Percentiles rank a stretch among this genome's conserved stretches.
phyloP scores from a whole-genome alignment of 2,113 vertebrate species.

The Chaetodon trifascialis region DNA sequence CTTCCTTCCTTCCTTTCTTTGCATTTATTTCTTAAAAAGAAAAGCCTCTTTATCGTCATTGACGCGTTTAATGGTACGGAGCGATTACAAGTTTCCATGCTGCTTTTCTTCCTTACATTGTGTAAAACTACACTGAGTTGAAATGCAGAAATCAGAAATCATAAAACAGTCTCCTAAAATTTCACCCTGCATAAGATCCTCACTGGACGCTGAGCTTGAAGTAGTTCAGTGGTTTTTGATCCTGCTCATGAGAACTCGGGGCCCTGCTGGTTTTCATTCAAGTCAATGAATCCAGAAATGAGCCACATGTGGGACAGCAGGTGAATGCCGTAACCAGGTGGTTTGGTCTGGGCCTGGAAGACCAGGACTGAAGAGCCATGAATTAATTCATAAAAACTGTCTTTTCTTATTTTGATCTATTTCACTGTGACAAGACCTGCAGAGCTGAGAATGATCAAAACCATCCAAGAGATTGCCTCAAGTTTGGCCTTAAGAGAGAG shows the following conservation, averaged over 20 bases:
- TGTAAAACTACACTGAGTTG: slow-evolving; percentile 3
- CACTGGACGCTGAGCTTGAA: slow-evolving; percentile 27
- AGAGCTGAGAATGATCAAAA: neutral
- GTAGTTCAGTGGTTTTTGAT: slow-evolving; percentile 19
- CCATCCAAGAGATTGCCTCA: neutral
- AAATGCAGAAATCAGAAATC: slow-evolving; percentile 41
- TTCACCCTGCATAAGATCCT: slow-evolving; percentile 2
- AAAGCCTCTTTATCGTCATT: neutral
- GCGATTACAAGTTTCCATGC: neutral
- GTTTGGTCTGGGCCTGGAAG: slow-evolving; percentile 7
- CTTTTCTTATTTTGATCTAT: slow-evolving; percentile 30
- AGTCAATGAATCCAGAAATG: slow-evolving; percentile 27
- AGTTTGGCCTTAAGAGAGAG: neutral
- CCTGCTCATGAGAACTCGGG: slow-evolving; percentile 4
- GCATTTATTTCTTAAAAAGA: too few relatives aligned
- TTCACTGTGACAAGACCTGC: slow-evolving; percentile 6
- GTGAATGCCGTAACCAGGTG: slow-evolving; percentile 43
- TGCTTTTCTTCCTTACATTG: neutral
- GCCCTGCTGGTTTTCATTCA: slow-evolving; percentile 42
- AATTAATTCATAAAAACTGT: slow-evolving; percentile 23
- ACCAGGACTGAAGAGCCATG: slow-evolving; percentile 5
- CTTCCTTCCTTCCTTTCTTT: too few relatives aligned
- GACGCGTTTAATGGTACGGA: neutral
- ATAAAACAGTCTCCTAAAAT: slow-evolving; percentile 4
- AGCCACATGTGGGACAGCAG: slow-evolving; percentile 47